Conservation (phyloP, 2,113 vertebrate species). For the Stomatorhinus ivindoensis region DNA sequence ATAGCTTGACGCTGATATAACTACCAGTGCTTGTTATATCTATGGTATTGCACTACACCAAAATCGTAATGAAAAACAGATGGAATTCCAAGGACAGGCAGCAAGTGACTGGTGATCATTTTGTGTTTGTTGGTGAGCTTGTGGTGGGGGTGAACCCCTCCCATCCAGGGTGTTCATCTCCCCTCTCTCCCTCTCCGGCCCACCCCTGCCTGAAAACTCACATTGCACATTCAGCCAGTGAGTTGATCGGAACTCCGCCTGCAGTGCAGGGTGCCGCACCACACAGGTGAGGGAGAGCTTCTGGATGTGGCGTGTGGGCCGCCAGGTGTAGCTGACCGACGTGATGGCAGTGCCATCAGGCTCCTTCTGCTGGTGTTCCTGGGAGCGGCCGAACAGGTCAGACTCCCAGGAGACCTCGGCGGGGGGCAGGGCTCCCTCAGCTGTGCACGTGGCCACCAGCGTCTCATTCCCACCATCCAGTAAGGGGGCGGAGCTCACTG, state of each 20-base stretch:
- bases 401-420: slow-evolving; percentile 83
- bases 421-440: slow-evolving; percentile 82
- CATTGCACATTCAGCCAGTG: slow-evolving; percentile 81
- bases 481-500: slow-evolving; percentile 68
- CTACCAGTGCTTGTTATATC: background rate
- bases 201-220: slow-evolving; percentile 60
- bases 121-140: background rate
- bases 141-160: background rate
- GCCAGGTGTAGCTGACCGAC: slow-evolving; percentile 69
- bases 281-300: slow-evolving; percentile 80
- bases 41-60: background rate
- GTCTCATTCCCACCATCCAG: slow-evolving; percentile 77
- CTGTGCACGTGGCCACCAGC: slow-evolving; percentile 82
- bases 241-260: slow-evolving; percentile 73
- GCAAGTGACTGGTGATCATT: background rate
- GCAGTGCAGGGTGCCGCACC: slow-evolving; percentile 82
- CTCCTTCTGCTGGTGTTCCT: slow-evolving; percentile 61
- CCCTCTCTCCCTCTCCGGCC: background rate
- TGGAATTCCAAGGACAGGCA: background rate
- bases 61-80: background rate
- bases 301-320: slow-evolving; percentile 74
- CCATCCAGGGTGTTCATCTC: background rate
- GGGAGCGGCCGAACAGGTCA: slow-evolving; percentile 69
- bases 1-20: background rate
- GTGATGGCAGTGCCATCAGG: slow-evolving; percentile 76